These are phyloP conservation scores for Paralinhomoeus sp. DNA, from an alignment of 2,888 invertebrate genomes.

Conservation along the genomic window DNA sequence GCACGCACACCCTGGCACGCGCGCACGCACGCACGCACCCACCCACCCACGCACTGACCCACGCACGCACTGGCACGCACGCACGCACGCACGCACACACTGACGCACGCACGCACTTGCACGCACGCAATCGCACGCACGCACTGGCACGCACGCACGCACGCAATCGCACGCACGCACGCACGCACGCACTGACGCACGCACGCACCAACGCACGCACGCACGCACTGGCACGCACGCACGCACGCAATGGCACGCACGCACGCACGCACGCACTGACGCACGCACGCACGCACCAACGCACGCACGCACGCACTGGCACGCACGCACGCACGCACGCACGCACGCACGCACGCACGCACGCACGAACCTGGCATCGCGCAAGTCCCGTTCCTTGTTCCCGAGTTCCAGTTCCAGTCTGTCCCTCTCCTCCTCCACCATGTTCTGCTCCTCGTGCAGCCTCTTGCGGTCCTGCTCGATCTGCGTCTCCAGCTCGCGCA, in stretches of 20 bases:
- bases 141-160: too few relatives aligned
- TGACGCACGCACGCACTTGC: too few relatives aligned
- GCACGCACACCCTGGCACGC: neutral
- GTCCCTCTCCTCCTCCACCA: constrained; percentile 40
- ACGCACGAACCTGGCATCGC: constrained; percentile 36
- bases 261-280: too few relatives aligned
- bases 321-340: too few relatives aligned
- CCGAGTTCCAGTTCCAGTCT: constrained; percentile 39
- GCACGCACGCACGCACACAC: neutral
- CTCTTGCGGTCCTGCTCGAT: constrained; percentile 30
- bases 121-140: too few relatives aligned
- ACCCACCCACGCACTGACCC: too few relatives aligned
- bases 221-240: neutral
- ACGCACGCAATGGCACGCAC: neutral
- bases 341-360: neutral
- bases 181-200: neutral
- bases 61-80: neutral
- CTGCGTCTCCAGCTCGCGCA: constrained; percentile 31
- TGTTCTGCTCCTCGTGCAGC: constrained; percentile 31
- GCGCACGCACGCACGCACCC: constrained; percentile 19
- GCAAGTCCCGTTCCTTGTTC: constrained; percentile 47
- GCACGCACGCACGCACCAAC: too few relatives aligned
- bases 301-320: too few relatives aligned
- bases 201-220: too few relatives aligned
- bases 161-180: too few relatives aligned